phyloP scores from a whole-genome alignment of 2,888 invertebrate genomes.

The Blera fallax region DNA sequence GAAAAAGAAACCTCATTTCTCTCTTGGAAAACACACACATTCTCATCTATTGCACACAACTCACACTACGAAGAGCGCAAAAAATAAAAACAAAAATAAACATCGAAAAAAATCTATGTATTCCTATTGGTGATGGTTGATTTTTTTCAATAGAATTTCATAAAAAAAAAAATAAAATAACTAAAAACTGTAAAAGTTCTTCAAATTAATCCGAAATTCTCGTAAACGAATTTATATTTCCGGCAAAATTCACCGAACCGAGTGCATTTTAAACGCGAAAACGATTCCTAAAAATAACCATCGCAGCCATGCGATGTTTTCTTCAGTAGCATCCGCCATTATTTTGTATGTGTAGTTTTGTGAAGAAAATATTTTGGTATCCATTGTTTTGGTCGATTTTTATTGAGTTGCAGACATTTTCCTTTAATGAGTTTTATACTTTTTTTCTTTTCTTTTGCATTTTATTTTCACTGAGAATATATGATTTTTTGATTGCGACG shows the following conservation, averaged over 20 bases:
- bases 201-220: background rate
- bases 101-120: constrained; percentile 48
- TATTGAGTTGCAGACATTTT: constrained; percentile 37
- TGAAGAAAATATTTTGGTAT: constrained; percentile 66
- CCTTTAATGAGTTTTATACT: background rate
- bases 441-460: too few relatives aligned
- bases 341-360: constrained; percentile 42
- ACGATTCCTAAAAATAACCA: constrained; percentile 2
- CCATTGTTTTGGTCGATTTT: constrained; percentile 59
- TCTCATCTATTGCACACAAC: constrained; percentile 30
- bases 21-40: background rate
- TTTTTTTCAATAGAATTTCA: background rate
- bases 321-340: constrained; percentile 61
- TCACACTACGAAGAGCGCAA: constrained; percentile 9
- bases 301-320: constrained; percentile 49
- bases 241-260: background rate
- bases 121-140: background rate
- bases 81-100: constrained; percentile 65
- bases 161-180: background rate
- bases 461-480: constrained; percentile 1
- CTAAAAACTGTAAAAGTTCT: background rate
- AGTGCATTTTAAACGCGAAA: background rate
- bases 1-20: background rate
- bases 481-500: background rate
- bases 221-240: too few relatives aligned